Conservation (phyloP, 1,140 invertebrate genomes). For the Tetragnatha versicolor region DNA sequence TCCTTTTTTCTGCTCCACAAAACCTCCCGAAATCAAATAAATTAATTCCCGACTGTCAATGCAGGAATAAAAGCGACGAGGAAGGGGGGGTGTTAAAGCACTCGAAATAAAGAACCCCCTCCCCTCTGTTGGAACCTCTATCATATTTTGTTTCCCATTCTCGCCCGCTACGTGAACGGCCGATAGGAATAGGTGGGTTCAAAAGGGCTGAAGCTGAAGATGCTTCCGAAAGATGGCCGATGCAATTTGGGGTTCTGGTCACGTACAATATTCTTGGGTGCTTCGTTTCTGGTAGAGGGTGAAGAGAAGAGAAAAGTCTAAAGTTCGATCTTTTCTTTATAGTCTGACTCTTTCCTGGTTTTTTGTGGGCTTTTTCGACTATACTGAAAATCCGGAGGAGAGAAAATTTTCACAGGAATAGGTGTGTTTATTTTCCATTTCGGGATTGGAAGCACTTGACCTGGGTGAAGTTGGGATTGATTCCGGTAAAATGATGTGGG, state of each 20-base stretch:
- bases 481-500: no score
- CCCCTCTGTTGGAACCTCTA: not conserved
- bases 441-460: no score
- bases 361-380: no score
- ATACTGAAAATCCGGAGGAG: no score
- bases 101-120: not conserved
- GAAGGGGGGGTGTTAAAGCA: not conserved
- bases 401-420: no score
- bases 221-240: not conserved
- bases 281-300: not conserved
- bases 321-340: not conserved
- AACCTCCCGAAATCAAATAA: conserved; percentile 18
- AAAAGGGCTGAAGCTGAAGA: not conserved
- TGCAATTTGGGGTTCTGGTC: conserved; percentile 29
- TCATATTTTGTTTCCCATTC: conserved; percentile 31
- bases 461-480: no score
- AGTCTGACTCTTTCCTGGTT: no score
- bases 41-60: conserved; percentile 1
- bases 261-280: conserved; percentile 19
- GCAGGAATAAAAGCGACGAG: not conserved
- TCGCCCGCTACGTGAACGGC: not conserved
- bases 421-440: no score
- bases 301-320: not conserved
- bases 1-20: not conserved
- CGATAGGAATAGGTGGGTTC: conserved; percentile 16